phyloP scores from a whole-genome alignment of 1,140 invertebrate genomes.

The Anagrus nilaparvatae region DNA sequence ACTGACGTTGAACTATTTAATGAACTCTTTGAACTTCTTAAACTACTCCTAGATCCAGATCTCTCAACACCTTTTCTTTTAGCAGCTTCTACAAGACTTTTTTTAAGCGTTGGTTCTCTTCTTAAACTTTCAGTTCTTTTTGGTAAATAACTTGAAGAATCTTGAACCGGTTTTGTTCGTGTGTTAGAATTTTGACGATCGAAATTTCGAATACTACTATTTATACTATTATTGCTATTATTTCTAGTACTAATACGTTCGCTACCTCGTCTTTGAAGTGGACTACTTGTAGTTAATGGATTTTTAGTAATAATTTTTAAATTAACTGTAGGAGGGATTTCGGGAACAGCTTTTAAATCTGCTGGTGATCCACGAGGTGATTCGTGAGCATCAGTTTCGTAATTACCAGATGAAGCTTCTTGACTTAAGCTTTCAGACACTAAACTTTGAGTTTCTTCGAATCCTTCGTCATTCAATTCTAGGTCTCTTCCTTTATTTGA shows the following conservation, averaged over 20 bases:
- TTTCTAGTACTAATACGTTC: too few species aligned
- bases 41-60: conserved; percentile 58
- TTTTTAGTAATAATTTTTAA: too few species aligned
- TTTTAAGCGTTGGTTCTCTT: conserved; percentile 18
- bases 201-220: too few species aligned
- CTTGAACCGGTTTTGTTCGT: too few species aligned
- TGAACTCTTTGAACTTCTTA: conserved; percentile 71
- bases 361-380: conserved; percentile 37
- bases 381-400: conserved; percentile 51
- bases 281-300: too few species aligned
- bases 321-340: too few species aligned
- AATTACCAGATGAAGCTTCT: conserved; percentile 63
- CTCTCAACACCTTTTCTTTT: conserved; percentile 44
- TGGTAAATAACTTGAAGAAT: conserved; percentile 30
- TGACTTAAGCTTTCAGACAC: conserved; percentile 76
- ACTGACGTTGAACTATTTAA: conserved; percentile 72
- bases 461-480: conserved; percentile 76
- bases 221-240: too few species aligned
- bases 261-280: too few species aligned
- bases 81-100: neutral
- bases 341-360: too few species aligned
- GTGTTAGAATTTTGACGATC: too few species aligned
- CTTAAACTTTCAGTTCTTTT: conserved; percentile 28
- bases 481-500: conserved; percentile 45
- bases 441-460: conserved; percentile 78